A percentile compares a stretch with the other conserved stretches of the same genome.
phyloP scores from a whole-genome alignment of 2,113 vertebrate genomes.

The Vanacampus margaritifer region DNA sequence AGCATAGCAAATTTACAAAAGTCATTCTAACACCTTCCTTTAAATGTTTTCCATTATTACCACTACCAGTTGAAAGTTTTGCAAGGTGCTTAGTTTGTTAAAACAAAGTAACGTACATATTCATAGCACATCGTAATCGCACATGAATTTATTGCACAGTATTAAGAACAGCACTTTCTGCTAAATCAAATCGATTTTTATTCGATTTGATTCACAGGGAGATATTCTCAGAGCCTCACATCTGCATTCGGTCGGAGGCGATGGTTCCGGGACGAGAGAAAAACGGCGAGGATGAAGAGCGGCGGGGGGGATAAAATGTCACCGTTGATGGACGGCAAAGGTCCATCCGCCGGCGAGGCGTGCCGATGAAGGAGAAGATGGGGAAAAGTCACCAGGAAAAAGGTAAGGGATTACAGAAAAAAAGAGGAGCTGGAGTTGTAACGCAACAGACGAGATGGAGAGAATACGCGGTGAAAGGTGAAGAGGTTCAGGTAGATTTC shows the following conservation, averaged over 20 bases:
- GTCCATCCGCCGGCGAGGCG: conserved; percentile 43
- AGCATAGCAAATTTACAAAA: too few relatives aligned
- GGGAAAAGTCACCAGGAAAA: conserved; percentile 24
- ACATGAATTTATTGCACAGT: too few relatives aligned
- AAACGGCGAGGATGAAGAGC: conserved; percentile 20
- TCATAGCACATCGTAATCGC: too few relatives aligned
- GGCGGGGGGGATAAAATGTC: conserved; percentile 54
- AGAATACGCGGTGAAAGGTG: conserved; percentile 26
- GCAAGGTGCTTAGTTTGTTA: too few relatives aligned
- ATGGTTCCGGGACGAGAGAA: conserved; percentile 40
- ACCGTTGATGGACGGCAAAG: conserved; percentile 53
- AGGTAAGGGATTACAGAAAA: conserved; percentile 32
- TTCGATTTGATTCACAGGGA: conserved; percentile 53
- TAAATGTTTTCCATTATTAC: conserved; percentile 41
- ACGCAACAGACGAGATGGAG: conserved; percentile 19
- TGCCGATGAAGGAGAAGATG: conserved; percentile 40
- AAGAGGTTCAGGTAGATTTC: conserved; percentile 45
- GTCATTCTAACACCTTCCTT: too few relatives aligned
- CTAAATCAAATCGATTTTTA: conserved; percentile 22
- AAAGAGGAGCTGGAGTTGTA: conserved; percentile 29
- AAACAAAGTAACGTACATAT: too few relatives aligned
- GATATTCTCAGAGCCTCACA: conserved; percentile 41
- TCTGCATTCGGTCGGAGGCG: conserved; percentile 54
- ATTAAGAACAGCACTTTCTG: background rate
- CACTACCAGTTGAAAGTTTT: too few relatives aligned